Conservation (phyloP, 2,797 vertebrate species). For the Ibycter americanus region DNA sequence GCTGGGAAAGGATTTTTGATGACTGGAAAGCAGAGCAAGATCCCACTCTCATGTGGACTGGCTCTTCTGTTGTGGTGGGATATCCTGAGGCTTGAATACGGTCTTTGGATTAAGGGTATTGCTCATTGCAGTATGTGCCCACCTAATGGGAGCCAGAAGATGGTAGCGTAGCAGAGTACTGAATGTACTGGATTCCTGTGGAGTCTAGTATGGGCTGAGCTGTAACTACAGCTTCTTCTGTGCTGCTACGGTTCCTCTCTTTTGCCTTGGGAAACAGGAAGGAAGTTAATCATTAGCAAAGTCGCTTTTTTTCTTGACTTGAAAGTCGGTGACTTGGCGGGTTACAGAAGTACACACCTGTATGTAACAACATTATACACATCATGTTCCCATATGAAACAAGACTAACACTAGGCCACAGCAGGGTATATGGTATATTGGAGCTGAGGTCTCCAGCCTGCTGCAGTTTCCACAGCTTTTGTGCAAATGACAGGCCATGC, state of each 20-base stretch:
- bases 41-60: neutral
- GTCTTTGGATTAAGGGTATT: neutral
- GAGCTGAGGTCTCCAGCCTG: neutral
- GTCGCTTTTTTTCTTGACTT: neutral
- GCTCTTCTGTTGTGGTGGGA: neutral
- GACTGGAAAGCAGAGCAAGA: neutral
- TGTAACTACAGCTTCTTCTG: neutral
- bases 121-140: fast-evolving
- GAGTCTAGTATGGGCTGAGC: neutral
- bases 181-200: neutral
- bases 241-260: neutral
- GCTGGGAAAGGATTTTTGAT: neutral
- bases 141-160: neutral
- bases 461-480: neutral
- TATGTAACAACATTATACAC: neutral
- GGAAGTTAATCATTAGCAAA: fast-evolving
- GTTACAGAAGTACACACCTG: neutral
- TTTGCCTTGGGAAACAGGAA: neutral
- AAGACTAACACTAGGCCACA: neutral
- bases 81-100: neutral
- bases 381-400: neutral
- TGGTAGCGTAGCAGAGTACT: neutral
- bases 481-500: neutral
- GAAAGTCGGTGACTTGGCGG: neutral
- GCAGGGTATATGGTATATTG: neutral